These are phyloP conservation scores for Triplophysa bombifrons DNA, from an alignment of 2,797 vertebrate genomes.

Conservation along the genomic window DNA sequence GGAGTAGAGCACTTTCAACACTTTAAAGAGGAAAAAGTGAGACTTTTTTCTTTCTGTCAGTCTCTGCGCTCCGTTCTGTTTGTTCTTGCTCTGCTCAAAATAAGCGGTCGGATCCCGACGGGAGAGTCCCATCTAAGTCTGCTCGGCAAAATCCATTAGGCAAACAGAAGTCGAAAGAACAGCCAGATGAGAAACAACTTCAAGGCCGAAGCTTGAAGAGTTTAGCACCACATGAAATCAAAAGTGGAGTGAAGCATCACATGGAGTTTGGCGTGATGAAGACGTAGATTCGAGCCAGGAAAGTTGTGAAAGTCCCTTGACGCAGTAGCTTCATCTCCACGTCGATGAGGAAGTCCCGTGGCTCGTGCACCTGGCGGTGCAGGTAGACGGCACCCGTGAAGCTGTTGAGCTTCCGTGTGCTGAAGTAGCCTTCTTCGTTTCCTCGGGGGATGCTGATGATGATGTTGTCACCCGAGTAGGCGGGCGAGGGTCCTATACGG, in stretches of 20 bases:
- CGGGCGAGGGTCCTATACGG: conserved; percentile 92
- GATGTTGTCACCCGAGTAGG: conserved; percentile 91
- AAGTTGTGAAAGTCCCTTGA: conserved; percentile 84
- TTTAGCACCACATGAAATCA: conserved; percentile 72
- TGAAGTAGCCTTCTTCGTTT: conserved; percentile 92
- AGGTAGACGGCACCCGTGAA: conserved; percentile 91
- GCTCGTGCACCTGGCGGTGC: conserved; percentile 82
- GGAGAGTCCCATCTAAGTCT: conserved; percentile 42
- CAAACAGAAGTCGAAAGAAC: conserved; percentile 41
- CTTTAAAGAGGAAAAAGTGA: conserved; percentile 30
- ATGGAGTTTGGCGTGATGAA: conserved; percentile 88
- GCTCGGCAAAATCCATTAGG: conserved; percentile 34
- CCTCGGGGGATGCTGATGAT: conserved; percentile 88
- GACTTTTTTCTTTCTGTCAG: conserved; percentile 17
- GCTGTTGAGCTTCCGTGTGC: conserved; percentile 88
- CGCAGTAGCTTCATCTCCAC: conserved; percentile 98
- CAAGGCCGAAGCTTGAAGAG: conserved; percentile 56
- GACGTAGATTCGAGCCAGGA: conserved; percentile 87
- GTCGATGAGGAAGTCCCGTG: conserved; percentile 88
- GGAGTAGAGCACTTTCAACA: conserved; percentile 44
- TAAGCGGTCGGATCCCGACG: conserved; percentile 38
- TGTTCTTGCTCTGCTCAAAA: conserved; percentile 41
- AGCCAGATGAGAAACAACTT: conserved; percentile 50
- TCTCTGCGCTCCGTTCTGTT: conserved; percentile 35
- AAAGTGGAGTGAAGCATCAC: conserved; percentile 66